These are phyloP conservation scores for Drosophila virilis DNA, from an alignment of 1,140 invertebrate genomes.

Conservation along the genomic window DNA sequence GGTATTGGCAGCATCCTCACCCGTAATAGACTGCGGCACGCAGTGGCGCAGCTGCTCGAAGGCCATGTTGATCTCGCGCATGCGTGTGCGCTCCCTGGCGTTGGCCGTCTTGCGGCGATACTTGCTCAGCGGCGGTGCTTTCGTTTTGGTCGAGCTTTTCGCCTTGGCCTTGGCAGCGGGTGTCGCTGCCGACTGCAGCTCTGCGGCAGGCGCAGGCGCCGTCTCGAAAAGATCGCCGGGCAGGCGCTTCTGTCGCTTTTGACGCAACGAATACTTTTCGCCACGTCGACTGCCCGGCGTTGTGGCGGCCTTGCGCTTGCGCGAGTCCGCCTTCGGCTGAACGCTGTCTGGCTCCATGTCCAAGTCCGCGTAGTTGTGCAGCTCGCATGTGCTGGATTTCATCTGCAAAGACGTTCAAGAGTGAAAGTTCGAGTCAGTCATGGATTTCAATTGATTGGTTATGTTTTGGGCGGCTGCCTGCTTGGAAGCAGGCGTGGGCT, in stretches of 20 bases:
- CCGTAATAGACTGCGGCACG: constrained; percentile 87
- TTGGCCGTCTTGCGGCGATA: constrained; percentile 95
- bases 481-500: constrained; percentile 33
- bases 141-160: constrained; percentile 86
- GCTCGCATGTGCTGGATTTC: constrained; percentile 74
- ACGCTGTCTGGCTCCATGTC: constrained; percentile 49
- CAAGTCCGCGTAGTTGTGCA: constrained; percentile 76
- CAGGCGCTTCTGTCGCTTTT: constrained; percentile 69
- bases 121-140: constrained; percentile 93
- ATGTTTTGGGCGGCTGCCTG: constrained; percentile 9
- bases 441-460: constrained; percentile 17
- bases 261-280: constrained; percentile 81
- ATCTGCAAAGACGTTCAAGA: constrained; percentile 62
- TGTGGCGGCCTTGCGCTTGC: constrained; percentile 55
- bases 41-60: constrained; percentile 91
- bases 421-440: constrained; percentile 43
- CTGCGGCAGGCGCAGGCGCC: background rate
- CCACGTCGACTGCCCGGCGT: constrained; percentile 36
- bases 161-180: constrained; percentile 7
- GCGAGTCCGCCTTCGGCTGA: constrained; percentile 31
- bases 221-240: constrained; percentile 9
- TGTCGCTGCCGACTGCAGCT: constrained; percentile 16
- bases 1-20: constrained; percentile 83
- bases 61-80: constrained; percentile 95
- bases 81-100: constrained; percentile 92